Conservation (phyloP, 1,140 invertebrate genomes). For the Uloborus diversus region DNA sequence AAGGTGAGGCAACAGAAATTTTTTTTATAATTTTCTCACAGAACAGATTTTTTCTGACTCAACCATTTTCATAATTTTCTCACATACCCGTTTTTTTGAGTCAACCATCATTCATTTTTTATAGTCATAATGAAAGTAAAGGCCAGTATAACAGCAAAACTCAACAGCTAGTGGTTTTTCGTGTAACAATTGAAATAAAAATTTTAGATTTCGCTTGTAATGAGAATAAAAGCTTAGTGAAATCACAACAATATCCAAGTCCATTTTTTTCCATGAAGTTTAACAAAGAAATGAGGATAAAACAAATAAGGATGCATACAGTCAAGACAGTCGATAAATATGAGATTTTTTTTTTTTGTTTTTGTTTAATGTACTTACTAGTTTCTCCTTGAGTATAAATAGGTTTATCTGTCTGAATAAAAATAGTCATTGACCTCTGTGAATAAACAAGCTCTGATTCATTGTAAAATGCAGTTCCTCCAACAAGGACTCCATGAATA, state of each 20-base stretch:
- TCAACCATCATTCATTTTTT: too few species aligned
- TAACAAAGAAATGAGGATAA: background rate
- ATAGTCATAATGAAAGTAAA: too few species aligned
- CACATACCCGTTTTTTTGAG: too few species aligned
- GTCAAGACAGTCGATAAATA: background rate
- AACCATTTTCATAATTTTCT: too few species aligned
- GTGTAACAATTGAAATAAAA: too few species aligned
- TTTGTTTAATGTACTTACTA: slow-evolving; percentile 70
- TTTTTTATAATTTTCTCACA: too few species aligned
- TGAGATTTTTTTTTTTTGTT: background rate
- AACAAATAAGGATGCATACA: background rate
- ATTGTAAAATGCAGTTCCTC: slow-evolving; percentile 85
- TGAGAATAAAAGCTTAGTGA: background rate
- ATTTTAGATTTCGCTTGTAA: background rate
- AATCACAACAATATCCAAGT: background rate
- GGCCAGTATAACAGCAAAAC: too few species aligned
- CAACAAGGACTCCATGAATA: slow-evolving; percentile 78
- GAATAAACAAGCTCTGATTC: slow-evolving; percentile 83
- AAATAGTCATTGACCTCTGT: slow-evolving; percentile 91
- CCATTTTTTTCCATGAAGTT: background rate
- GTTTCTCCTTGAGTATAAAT: slow-evolving; percentile 93
- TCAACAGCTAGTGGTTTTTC: too few species aligned
- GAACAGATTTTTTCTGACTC: too few species aligned
- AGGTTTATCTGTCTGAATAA: slow-evolving; percentile 94
- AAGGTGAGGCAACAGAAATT: too few species aligned